Evolutionary conservation across 2,888 invertebrate species (phyloP).

Genomic region (Chaetogeoica ovagalla): DNA sequence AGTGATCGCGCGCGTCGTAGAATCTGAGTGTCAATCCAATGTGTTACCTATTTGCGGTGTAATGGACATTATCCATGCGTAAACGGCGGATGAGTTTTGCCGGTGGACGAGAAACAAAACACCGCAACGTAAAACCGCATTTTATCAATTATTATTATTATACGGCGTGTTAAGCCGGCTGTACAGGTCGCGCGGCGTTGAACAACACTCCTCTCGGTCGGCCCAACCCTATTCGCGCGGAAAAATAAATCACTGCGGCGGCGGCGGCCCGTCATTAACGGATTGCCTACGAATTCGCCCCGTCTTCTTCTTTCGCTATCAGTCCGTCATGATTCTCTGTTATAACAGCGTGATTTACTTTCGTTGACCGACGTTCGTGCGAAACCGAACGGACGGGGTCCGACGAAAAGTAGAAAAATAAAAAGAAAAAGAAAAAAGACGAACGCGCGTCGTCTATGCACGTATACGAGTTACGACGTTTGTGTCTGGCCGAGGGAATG

Average conservation of each 20-base stretch:
- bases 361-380: not conserved
- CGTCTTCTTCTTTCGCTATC: not conserved
- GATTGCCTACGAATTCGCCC: conserved; percentile 10
- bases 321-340: not conserved
- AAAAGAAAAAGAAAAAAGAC: not conserved
- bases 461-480: not conserved
- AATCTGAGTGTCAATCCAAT: no score
- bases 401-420: no score
- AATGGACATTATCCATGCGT: not conserved
- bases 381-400: no score
- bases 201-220: no score
- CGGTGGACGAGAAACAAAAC: conserved; percentile 5
- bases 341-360: conserved; percentile 31
- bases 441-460: no score
- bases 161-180: no score
- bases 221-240: not conserved
- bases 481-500: conserved; percentile 1
- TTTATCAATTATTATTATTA: conserved; percentile 34
- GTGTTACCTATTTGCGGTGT: no score
- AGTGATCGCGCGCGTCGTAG: no score
- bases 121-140: conserved; percentile 30
- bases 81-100: not conserved
- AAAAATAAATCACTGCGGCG: not conserved
- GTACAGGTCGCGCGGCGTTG: no score
- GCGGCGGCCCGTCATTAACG: conserved; percentile 16